Conservation (phyloP, 2,113 vertebrate species). For the Tetrax tetrax region DNA sequence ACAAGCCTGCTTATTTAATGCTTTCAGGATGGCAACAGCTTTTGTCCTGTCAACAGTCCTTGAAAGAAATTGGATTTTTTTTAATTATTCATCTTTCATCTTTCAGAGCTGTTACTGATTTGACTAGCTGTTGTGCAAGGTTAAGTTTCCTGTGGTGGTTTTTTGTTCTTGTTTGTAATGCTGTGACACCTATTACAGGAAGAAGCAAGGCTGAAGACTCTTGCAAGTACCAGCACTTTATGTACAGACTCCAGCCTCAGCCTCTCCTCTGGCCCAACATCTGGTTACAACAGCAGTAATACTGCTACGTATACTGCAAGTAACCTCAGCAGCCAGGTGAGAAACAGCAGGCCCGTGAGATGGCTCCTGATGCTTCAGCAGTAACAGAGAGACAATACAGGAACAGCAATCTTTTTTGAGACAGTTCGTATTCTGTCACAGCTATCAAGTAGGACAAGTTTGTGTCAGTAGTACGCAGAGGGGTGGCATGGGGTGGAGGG, state of each 20-base stretch:
- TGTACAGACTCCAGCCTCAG: slow-evolving; percentile 89
- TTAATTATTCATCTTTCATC: background rate
- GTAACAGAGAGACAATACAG: background rate
- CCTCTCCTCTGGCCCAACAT: slow-evolving; percentile 91
- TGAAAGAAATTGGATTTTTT: background rate
- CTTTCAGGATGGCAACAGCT: background rate
- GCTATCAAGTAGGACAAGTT: background rate
- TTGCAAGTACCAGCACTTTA: slow-evolving; percentile 85
- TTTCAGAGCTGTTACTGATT: background rate
- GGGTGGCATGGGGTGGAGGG: background rate
- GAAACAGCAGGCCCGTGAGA: background rate
- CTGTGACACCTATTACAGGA: slow-evolving; percentile 74
- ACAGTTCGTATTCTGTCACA: background rate
- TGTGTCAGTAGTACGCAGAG: background rate
- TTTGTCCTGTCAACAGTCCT: background rate
- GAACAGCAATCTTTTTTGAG: background rate
- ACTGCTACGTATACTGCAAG: slow-evolving; percentile 71
- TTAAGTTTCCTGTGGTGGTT: background rate
- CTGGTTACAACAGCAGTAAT: slow-evolving; percentile 93
- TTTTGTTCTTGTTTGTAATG: background rate
- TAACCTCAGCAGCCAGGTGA: slow-evolving; percentile 73
- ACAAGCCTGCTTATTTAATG: background rate
- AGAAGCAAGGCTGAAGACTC: slow-evolving; percentile 82
- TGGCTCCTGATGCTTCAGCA: background rate
- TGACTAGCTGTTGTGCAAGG: background rate